Evolutionary conservation across 2,888 invertebrate species (phyloP).

Genomic region (Drosophila kambysellisi): DNA sequence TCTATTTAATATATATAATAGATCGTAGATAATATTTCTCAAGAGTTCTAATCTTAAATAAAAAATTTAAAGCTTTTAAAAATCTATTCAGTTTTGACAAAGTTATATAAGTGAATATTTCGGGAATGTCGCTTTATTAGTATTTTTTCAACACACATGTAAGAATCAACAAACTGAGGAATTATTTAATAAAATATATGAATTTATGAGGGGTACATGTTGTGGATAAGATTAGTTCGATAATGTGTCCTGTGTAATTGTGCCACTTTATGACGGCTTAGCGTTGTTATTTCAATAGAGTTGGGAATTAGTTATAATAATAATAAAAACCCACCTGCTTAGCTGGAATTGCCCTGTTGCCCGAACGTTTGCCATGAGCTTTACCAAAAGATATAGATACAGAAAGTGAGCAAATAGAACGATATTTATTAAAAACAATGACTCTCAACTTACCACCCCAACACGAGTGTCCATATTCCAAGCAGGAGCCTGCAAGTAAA

Average conservation of each 20-base stretch:
- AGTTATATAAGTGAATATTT: neutral
- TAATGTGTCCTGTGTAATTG: neutral
- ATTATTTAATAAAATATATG: conserved; percentile 10
- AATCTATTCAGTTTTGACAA: neutral
- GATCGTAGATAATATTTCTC: neutral
- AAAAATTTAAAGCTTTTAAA: neutral
- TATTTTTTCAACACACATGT: neutral
- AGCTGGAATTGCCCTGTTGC: conserved; percentile 44
- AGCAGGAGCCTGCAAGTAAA: conserved; percentile 78
- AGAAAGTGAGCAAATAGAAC: conserved; percentile 2
- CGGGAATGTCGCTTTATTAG: neutral
- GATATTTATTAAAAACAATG: neutral
- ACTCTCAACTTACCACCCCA: conserved; percentile 82
- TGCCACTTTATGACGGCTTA: conserved; percentile 20
- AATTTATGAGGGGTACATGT: neutral
- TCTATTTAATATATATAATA: neutral
- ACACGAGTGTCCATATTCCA: conserved; percentile 84
- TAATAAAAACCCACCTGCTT: conserved; percentile 56
- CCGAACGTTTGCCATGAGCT: conserved; percentile 82
- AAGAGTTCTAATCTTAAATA: neutral
- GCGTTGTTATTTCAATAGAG: neutral
- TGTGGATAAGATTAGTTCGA: conserved; percentile 24
- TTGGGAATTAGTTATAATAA: conserved; percentile 3
- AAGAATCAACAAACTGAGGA: neutral
- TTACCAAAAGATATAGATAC: conserved; percentile 3